Conservation (phyloP, 2,797 vertebrate species). For the Protosalanx chinensis region DNA sequence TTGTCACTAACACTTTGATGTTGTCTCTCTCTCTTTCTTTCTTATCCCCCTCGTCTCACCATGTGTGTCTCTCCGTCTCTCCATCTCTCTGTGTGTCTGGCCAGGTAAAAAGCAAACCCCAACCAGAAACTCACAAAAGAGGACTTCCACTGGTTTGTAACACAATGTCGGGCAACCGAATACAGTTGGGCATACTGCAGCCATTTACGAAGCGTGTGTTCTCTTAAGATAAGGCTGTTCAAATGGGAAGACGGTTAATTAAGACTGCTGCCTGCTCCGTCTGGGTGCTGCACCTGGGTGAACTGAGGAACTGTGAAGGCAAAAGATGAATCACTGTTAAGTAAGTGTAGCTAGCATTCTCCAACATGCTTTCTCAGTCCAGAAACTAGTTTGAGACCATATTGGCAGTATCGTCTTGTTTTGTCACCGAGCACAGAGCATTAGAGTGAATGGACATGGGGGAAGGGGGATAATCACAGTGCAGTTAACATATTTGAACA, state of each 20-base stretch:
- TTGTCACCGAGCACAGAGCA: slow-evolving; percentile 50
- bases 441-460: slow-evolving; percentile 48
- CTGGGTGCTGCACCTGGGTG: slow-evolving; percentile 62
- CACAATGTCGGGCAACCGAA: slow-evolving; percentile 33
- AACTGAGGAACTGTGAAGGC: slow-evolving; percentile 63
- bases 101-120: neutral
- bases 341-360: slow-evolving; percentile 50
- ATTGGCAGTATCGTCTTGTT: slow-evolving; percentile 59
- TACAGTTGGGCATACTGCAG: slow-evolving; percentile 24
- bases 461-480: slow-evolving; percentile 41
- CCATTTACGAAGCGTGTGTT: slow-evolving; percentile 35
- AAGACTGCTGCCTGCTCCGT: slow-evolving; percentile 47
- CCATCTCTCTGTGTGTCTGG: slow-evolving; percentile 53
- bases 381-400: slow-evolving; percentile 32
- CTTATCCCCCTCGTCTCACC: too few relatives aligned
- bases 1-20: too few relatives aligned
- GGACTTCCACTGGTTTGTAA: slow-evolving; percentile 24
- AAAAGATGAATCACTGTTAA: slow-evolving; percentile 67
- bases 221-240: slow-evolving; percentile 52
- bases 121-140: too few relatives aligned
- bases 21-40: too few relatives aligned
- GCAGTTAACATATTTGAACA: slow-evolving; percentile 62
- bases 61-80: slow-evolving; percentile 30
- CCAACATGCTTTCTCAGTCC: slow-evolving; percentile 12
- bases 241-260: slow-evolving; percentile 61